These are phyloP conservation scores for Megaptera novaeangliae DNA, from an alignment of 2,113 vertebrate species.

Conservation along the genomic window DNA sequence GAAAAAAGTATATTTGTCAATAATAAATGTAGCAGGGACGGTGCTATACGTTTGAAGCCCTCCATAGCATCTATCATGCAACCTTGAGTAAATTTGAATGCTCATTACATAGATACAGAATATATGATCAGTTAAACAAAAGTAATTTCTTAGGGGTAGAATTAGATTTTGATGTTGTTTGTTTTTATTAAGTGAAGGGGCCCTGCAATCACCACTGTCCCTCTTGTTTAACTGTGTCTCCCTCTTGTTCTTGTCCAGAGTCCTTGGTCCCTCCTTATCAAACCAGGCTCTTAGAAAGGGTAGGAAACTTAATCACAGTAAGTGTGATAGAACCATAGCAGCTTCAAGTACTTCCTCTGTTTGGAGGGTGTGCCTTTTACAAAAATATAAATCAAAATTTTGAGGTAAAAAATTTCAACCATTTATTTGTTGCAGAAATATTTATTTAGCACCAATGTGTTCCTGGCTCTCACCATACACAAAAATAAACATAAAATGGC, in stretches of 20 bases:
- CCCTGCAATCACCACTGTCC: not conserved
- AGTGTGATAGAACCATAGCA: not conserved
- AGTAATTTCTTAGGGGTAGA: not conserved
- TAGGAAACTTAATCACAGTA: not conserved
- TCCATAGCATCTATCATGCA: not conserved
- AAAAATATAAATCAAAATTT: not conserved
- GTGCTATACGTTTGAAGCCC: not conserved
- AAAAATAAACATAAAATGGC: too few species aligned
- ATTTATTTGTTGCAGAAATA: not conserved
- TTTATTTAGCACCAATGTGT: not conserved
- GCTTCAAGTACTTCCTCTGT: not conserved
- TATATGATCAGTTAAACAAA: not conserved
- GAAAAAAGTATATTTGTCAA: not conserved
- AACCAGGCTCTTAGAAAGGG: not conserved
- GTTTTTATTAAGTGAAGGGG: not conserved
- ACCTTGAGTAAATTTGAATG: not conserved
- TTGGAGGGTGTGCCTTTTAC: not conserved
- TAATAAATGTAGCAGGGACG: not conserved
- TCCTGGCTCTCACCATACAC: not conserved
- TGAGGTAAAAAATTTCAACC: not conserved
- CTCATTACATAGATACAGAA: not conserved
- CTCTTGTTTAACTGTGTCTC: not conserved
- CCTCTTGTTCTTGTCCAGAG: not conserved
- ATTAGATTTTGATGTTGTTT: not conserved
- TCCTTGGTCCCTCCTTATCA: not conserved